phyloP scores from a whole-genome alignment of 2,888 invertebrate species.

The Rambutsinella grinnellia region DNA sequence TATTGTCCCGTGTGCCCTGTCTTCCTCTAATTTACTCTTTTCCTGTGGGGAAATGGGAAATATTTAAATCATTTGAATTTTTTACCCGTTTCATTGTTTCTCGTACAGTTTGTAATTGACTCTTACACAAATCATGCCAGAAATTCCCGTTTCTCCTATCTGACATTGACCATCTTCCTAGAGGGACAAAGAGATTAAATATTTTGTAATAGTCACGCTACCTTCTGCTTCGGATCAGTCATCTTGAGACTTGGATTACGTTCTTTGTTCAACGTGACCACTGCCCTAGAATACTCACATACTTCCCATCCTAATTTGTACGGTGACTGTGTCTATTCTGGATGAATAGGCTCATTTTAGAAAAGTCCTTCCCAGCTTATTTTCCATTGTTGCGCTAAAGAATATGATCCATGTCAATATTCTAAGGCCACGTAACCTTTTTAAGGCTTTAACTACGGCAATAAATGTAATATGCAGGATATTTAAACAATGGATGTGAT shows the following conservation, averaged over 20 bases:
- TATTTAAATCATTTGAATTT: too few relatives aligned
- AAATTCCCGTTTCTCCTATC: too few relatives aligned
- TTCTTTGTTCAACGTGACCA: conserved; percentile 22
- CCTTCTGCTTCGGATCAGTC: neutral
- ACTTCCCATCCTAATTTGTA: conserved; percentile 18
- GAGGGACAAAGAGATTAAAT: neutral
- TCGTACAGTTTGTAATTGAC: too few relatives aligned
- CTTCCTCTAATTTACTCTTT: conserved; percentile 26
- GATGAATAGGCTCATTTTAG: too few relatives aligned
- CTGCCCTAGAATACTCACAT: conserved; percentile 24
- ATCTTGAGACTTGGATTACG: neutral
- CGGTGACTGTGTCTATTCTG: too few relatives aligned
- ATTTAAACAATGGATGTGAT: conserved; percentile 38
- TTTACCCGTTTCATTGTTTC: too few relatives aligned
- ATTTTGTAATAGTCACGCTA: neutral
- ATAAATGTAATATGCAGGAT: conserved; percentile 27
- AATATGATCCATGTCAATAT: conserved; percentile 39
- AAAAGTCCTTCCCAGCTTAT: conserved; percentile 7
- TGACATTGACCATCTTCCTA: too few relatives aligned
- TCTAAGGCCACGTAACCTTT: conserved; percentile 43
- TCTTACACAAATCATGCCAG: too few relatives aligned
- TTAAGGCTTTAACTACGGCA: conserved; percentile 42
- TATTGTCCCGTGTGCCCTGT: conserved; percentile 49
- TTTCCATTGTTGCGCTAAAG: neutral
- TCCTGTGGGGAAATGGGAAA: too few relatives aligned